Conservation (phyloP, 2,888 invertebrate genomes). For the Eretmocerus hayati region DNA sequence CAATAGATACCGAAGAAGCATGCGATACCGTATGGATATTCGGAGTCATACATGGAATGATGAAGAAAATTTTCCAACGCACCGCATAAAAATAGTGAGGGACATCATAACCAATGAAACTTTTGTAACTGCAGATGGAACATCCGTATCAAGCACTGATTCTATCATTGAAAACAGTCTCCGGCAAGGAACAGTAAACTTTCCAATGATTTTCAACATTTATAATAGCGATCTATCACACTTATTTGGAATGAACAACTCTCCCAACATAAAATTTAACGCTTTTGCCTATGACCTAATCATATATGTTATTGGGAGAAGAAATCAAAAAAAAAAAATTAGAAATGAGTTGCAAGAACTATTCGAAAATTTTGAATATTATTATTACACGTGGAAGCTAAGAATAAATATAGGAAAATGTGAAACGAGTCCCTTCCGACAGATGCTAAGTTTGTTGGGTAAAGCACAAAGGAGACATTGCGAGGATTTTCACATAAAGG, state of each 20-base stretch:
- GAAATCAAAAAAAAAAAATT: too few relatives aligned
- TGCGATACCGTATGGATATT: conserved; percentile 17
- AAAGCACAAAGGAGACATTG: not conserved
- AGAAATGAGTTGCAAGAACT: too few relatives aligned
- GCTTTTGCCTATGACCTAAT: conserved; percentile 21
- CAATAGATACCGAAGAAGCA: too few relatives aligned
- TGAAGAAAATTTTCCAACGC: too few relatives aligned
- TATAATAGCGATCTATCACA: too few relatives aligned
- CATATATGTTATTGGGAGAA: too few relatives aligned
- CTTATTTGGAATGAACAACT: conserved; percentile 6
- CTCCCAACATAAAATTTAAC: not conserved
- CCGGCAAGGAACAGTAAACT: conserved; percentile 11
- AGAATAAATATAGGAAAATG: too few relatives aligned
- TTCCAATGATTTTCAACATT: conserved; percentile 21
- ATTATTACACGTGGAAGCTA: too few relatives aligned
- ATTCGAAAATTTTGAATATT: too few relatives aligned
- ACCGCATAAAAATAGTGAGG: conserved; percentile 9
- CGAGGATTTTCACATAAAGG: too few relatives aligned
- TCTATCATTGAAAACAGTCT: conserved; percentile 10
- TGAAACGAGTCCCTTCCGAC: too few relatives aligned
- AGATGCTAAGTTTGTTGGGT: too few relatives aligned
- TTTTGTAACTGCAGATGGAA: conserved; percentile 7
- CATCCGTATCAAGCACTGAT: not conserved
- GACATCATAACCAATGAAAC: conserved; percentile 15
- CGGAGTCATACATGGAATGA: conserved; percentile 16